phyloP scores from a whole-genome alignment of 2,113 vertebrate species.

The Columba livia region DNA sequence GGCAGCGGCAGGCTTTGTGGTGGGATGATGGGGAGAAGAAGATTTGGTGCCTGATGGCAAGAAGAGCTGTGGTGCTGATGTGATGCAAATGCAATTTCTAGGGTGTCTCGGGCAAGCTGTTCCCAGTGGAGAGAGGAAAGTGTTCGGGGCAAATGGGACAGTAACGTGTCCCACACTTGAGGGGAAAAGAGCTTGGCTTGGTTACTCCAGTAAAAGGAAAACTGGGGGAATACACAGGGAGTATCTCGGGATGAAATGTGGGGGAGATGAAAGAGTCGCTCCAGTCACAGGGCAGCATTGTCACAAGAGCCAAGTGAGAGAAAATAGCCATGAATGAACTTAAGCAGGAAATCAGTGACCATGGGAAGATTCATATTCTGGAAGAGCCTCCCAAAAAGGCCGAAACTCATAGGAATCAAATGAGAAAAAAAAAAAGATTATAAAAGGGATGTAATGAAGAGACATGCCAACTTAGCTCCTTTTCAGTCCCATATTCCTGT shows the following conservation, averaged over 20 bases:
- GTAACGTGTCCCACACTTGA: neutral
- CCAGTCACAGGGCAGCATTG: neutral
- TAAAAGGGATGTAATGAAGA: neutral
- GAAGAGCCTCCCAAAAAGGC: neutral
- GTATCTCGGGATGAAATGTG: accelerated
- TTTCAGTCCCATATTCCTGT: neutral
- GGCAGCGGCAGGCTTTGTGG: neutral
- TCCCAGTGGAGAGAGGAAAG: neutral
- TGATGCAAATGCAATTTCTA: neutral
- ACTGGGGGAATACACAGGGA: neutral
- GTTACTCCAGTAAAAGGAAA: neutral
- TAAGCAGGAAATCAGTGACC: neutral
- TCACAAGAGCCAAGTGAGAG: neutral
- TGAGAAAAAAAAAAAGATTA: neutral
- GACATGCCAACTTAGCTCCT: accelerated
- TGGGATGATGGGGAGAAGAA: neutral
- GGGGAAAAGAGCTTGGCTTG: neutral
- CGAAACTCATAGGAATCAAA: neutral
- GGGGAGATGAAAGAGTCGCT: neutral
- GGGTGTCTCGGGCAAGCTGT: neutral
- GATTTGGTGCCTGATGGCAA: neutral
- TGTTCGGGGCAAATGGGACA: neutral
- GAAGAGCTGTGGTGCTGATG: neutral
- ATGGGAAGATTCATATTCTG: neutral
- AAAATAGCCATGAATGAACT: neutral